Conservation (phyloP, 92 coral and sea anemone species). For the Hydrozoanthus gracilis region DNA sequence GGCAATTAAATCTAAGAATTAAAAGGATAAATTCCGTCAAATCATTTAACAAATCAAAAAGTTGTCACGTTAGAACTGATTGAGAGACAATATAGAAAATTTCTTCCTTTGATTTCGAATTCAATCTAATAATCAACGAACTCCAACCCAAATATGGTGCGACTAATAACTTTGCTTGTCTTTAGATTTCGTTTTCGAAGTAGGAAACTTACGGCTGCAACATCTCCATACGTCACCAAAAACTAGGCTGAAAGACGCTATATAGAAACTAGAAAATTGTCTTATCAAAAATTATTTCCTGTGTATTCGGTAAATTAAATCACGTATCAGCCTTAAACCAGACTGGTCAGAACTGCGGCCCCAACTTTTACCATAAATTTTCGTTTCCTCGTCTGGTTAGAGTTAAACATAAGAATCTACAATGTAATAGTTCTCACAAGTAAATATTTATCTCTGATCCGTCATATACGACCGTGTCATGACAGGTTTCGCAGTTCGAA, state of each 20-base stretch:
- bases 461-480: not conserved
- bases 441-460: not conserved
- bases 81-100: too few species aligned
- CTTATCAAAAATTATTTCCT: not conserved
- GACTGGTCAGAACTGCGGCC: too few species aligned
- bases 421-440: not conserved
- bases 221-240: not conserved
- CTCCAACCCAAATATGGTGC: constrained; percentile 13
- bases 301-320: not conserved
- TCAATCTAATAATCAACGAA: not conserved
- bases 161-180: not conserved
- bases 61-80: too few species aligned
- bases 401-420: not conserved
- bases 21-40: too few species aligned
- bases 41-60: too few species aligned
- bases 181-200: not conserved
- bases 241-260: constrained; percentile 14
- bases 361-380: not conserved
- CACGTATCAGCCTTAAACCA: too few species aligned
- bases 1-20: too few species aligned
- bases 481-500: not conserved
- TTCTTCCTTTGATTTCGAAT: too few species aligned
- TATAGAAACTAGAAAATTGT: not conserved
- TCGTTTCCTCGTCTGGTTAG: not conserved
- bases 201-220: not conserved